Evolutionary conservation across 1,140 invertebrate genomes (phyloP).

Genomic region (Archegozetes longisetosus): DNA sequence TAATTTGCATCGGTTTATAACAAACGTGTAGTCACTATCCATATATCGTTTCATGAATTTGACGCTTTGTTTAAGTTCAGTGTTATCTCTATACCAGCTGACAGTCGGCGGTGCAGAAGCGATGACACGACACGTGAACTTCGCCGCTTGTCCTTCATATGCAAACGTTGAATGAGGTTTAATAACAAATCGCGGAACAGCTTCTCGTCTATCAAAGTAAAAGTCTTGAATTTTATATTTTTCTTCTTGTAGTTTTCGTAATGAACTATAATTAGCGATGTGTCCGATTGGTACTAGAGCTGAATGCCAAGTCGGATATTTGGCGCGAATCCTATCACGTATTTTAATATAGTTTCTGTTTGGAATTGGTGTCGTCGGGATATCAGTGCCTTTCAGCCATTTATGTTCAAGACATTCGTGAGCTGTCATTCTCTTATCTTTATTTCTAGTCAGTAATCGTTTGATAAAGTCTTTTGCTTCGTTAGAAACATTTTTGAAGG

Average conservation of each 20-base stretch:
- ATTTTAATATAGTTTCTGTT: slow-evolving; percentile 66
- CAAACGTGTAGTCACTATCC: slow-evolving; percentile 90
- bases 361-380: slow-evolving; percentile 47
- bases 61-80: slow-evolving; percentile 86
- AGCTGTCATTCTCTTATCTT: slow-evolving; percentile 94
- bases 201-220: slow-evolving; percentile 89
- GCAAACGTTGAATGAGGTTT: slow-evolving; percentile 85
- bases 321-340: slow-evolving; percentile 59
- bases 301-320: slow-evolving; percentile 63
- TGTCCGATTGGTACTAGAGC: slow-evolving; percentile 85
- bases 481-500: slow-evolving; percentile 75
- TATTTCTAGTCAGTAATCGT: slow-evolving; percentile 75
- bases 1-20: slow-evolving; percentile 85
- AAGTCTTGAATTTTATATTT: slow-evolving; percentile 93
- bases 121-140: slow-evolving; percentile 91
- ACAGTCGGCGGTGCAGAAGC: slow-evolving; percentile 82
- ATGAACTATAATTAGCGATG: slow-evolving; percentile 86
- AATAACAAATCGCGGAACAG: slow-evolving; percentile 92
- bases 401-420: slow-evolving; percentile 89
- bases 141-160: slow-evolving; percentile 90
- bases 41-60: slow-evolving; percentile 98
- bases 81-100: slow-evolving; percentile 85
- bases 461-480: slow-evolving; percentile 97
- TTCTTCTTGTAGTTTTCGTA: slow-evolving; percentile 88
- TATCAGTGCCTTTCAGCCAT: slow-evolving; percentile 62